Conservation (phyloP, 2,797 vertebrate species). For the Borostomias antarcticus region DNA sequence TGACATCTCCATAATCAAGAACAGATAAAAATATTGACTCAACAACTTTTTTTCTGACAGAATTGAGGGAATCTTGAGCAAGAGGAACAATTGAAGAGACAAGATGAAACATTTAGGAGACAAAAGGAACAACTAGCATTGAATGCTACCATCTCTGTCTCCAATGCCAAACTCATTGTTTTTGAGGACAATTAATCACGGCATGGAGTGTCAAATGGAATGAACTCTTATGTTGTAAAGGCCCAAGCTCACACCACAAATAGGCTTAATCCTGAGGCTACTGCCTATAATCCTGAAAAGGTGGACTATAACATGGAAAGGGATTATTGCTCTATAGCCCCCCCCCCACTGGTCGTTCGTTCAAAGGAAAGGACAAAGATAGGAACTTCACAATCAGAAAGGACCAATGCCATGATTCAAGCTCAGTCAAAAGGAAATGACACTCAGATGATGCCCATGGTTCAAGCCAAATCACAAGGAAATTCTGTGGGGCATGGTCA, state of each 20-base stretch:
- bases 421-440: not conserved
- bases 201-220: slow-evolving; percentile 1
- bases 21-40: too few species aligned
- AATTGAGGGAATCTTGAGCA: too few species aligned
- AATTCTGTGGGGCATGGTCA: too few species aligned
- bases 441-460: not conserved
- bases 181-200: not conserved
- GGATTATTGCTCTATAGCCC: not conserved
- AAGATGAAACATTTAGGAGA: too few species aligned
- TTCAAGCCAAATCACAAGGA: too few species aligned
- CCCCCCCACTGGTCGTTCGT: not conserved
- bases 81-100: too few species aligned
- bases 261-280: not conserved
- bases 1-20: too few species aligned
- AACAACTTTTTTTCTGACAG: too few species aligned
- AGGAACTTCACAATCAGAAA: not conserved
- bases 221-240: slow-evolving; percentile 6
- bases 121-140: slow-evolving; percentile 10
- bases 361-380: not conserved
- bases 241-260: slow-evolving; percentile 1
- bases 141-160: not conserved
- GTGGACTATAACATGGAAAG: not conserved
- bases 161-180: not conserved
- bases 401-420: too few species aligned
- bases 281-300: not conserved